A percentile compares a stretch with the other conserved stretches of the same genome.
phyloP scores from a whole-genome alignment of 2,888 invertebrate species.

The Smittia aterrima region DNA sequence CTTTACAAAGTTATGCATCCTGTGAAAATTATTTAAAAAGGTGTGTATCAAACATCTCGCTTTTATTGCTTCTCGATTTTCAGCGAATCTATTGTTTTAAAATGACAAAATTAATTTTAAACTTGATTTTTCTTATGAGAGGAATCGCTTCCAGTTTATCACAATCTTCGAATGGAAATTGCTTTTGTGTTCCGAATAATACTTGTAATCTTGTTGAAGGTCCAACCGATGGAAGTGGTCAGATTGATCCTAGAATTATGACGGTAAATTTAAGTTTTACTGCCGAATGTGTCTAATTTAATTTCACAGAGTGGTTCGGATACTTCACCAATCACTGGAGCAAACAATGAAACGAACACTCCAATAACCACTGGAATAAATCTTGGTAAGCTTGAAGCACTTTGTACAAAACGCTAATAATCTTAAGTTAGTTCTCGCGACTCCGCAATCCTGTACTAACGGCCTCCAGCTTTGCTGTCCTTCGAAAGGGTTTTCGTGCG shows the following conservation, averaged over 20 bases:
- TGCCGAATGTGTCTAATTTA: background rate
- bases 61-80: too few species aligned
- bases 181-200: background rate
- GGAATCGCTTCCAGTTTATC: too few species aligned
- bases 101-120: too few species aligned
- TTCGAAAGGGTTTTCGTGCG: background rate
- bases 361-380: background rate
- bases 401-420: too few species aligned
- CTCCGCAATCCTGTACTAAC: background rate
- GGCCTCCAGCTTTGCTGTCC: background rate
- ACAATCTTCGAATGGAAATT: background rate
- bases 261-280: conserved; percentile 1
- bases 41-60: too few species aligned
- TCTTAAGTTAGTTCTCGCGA: conserved; percentile 7
- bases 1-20: too few species aligned
- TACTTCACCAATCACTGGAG: background rate
- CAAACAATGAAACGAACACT: background rate
- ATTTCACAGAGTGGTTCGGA: background rate
- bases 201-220: background rate
- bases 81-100: too few species aligned
- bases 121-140: too few species aligned
- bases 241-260: background rate
- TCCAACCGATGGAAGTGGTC: background rate
- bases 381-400: background rate
- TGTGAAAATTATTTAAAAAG: too few species aligned